These are phyloP conservation scores for Stomatorhinus walkeri DNA, from an alignment of 2,797 vertebrate genomes.

Conservation along the genomic window DNA sequence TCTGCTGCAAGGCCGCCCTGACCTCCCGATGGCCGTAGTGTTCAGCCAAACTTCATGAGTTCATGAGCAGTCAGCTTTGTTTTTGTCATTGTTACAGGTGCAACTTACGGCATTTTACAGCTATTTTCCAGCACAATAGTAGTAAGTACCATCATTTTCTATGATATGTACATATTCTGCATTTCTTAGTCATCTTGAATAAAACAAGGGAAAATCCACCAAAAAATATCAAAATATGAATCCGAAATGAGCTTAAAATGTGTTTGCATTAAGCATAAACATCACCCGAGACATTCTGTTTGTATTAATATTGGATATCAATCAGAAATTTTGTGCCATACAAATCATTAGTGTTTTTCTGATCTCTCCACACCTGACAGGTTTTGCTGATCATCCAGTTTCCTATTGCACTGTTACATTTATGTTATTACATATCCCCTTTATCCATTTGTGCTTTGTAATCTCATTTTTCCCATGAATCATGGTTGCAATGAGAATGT, in stretches of 20 bases:
- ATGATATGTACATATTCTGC: not conserved
- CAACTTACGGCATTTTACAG: slow-evolving; percentile 86
- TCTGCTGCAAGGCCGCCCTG: not conserved
- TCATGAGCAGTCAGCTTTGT: not conserved
- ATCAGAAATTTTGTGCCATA: not conserved
- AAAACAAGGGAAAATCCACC: not conserved
- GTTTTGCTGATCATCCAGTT: not conserved
- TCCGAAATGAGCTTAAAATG: not conserved
- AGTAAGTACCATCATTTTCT: slow-evolving; percentile 65
- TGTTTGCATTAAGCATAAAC: not conserved
- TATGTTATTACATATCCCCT: not conserved
- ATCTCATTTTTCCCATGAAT: not conserved
- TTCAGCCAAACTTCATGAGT: not conserved
- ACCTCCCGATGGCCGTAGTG: not conserved
- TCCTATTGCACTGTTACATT: not conserved
- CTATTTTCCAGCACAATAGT: slow-evolving; percentile 83
- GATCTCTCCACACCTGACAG: not conserved
- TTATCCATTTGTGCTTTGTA: not conserved
- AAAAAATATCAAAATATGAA: not conserved
- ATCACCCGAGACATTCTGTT: not conserved
- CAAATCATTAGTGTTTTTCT: not conserved
- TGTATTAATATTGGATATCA: not conserved
- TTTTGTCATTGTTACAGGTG: slow-evolving; percentile 61
- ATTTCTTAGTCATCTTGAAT: not conserved
- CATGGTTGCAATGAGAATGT: not conserved